A percentile compares a stretch with the other conserved stretches of the same genome.
Evolutionary conservation across 2,888 invertebrate genomes (phyloP).

Genomic region (Bellardia pandia): DNA sequence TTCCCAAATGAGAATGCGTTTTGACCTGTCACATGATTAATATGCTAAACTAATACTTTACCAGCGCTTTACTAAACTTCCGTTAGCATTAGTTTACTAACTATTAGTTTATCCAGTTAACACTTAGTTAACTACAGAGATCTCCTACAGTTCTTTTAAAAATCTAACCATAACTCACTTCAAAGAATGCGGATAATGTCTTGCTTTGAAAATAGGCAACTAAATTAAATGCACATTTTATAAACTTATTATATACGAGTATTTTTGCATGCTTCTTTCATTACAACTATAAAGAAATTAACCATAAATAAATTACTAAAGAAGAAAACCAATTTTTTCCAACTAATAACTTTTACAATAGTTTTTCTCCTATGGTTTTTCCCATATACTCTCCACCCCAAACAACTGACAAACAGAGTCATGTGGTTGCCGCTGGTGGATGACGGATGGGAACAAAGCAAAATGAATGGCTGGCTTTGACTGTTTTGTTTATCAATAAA

Average conservation of each 20-base stretch:
- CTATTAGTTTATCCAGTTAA: too few relatives aligned
- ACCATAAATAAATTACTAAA: slow-evolving; percentile 60
- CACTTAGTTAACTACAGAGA: too few relatives aligned
- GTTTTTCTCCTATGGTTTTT: slow-evolving; percentile 50
- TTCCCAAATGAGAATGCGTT: too few relatives aligned
- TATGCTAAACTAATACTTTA: too few relatives aligned
- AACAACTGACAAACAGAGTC: slow-evolving; percentile 13
- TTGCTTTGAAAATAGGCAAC: neutral
- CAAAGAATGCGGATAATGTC: neutral
- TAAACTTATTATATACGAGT: neutral
- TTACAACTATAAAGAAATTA: slow-evolving; percentile 52
- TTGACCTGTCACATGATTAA: too few relatives aligned
- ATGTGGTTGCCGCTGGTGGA: slow-evolving; percentile 21
- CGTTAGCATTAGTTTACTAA: too few relatives aligned
- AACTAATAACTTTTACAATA: slow-evolving; percentile 54
- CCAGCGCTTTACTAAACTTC: too few relatives aligned
- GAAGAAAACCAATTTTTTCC: slow-evolving; percentile 45
- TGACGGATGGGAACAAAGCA: neutral
- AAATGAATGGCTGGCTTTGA: slow-evolving; percentile 23
- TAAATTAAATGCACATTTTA: slow-evolving; percentile 19
- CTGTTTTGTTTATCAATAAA: slow-evolving; percentile 18
- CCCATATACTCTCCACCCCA: neutral
- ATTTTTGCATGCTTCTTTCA: neutral
- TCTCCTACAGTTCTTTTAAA: neutral
- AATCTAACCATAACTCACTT: neutral